Evolutionary conservation across 2,113 vertebrate genomes (phyloP).

Genomic region (Gallinago undulata): DNA sequence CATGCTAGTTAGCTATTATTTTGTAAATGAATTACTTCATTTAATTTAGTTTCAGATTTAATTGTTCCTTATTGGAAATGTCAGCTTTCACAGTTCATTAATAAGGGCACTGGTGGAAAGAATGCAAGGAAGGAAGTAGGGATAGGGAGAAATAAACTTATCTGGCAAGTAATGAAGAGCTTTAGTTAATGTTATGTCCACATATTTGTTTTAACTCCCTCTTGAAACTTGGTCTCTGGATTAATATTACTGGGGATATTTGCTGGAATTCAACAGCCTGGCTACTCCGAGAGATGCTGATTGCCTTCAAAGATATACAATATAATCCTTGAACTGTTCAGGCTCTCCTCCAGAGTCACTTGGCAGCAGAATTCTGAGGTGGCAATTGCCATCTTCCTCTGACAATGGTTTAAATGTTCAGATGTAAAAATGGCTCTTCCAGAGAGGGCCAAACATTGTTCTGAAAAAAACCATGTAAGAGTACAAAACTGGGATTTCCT

Average conservation of each 20-base stretch:
- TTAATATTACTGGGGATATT: not conserved
- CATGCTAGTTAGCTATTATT: conserved; percentile 62
- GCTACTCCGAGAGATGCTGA: not conserved
- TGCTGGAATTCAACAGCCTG: not conserved
- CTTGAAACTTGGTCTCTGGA: not conserved
- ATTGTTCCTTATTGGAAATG: conserved; percentile 71
- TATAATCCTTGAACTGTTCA: not conserved
- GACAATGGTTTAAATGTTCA: not conserved
- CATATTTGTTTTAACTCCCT: not conserved
- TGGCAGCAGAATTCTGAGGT: not conserved
- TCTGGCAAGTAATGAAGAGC: not conserved
- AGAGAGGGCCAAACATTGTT: not conserved
- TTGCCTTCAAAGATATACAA: not conserved
- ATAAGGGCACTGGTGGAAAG: conserved; percentile 18
- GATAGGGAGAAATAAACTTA: not conserved
- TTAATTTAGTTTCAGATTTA: conserved; percentile 62
- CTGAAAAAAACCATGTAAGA: not conserved
- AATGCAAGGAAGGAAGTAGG: not conserved
- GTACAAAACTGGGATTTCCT: not conserved
- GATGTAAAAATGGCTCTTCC: not conserved
- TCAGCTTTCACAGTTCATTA: conserved; percentile 72
- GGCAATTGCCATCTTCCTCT: not conserved
- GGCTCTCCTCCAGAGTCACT: not conserved
- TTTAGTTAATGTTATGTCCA: not conserved
- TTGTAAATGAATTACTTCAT: conserved; percentile 70